Conservation (phyloP, 1,140 invertebrate species). For the Aradophagus sp. region DNA sequence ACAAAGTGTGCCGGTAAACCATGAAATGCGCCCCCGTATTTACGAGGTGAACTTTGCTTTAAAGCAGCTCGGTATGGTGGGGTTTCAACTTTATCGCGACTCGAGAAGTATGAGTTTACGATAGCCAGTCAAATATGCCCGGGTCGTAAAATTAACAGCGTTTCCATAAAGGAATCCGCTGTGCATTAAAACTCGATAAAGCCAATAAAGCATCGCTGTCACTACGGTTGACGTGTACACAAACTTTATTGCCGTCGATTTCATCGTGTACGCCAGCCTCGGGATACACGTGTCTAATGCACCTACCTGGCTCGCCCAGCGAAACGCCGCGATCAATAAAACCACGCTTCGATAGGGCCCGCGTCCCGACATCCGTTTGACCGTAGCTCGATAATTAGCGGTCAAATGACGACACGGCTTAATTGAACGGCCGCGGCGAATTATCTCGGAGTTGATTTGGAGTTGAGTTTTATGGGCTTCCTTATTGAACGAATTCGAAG, state of each 20-base stretch:
- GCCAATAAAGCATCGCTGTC: conserved; percentile 69
- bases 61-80: conserved; percentile 60
- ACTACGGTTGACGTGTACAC: conserved; percentile 43
- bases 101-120: conserved; percentile 72
- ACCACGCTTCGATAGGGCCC: no score
- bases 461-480: conserved; percentile 44
- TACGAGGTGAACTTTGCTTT: conserved; percentile 71
- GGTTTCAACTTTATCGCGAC: conserved; percentile 73
- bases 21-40: conserved; percentile 61
- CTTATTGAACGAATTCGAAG: conserved; percentile 47
- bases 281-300: conserved; percentile 39
- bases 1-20: conserved; percentile 44
- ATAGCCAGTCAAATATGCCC: conserved; percentile 71
- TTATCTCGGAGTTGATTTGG: no score
- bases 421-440: no score
- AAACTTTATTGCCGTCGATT: conserved; percentile 42
- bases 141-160: conserved; percentile 73
- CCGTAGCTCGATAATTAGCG: conserved; percentile 6
- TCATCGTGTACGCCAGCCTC: conserved; percentile 11
- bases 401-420: conserved; percentile 15
- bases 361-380: no score
- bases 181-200: conserved; percentile 71
- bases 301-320: conserved; percentile 16
- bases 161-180: conserved; percentile 70
- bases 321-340: conserved; percentile 5